Evolutionary conservation across 1,140 invertebrate species (phyloP).

Genomic region (Cryptotermes secundus): DNA sequence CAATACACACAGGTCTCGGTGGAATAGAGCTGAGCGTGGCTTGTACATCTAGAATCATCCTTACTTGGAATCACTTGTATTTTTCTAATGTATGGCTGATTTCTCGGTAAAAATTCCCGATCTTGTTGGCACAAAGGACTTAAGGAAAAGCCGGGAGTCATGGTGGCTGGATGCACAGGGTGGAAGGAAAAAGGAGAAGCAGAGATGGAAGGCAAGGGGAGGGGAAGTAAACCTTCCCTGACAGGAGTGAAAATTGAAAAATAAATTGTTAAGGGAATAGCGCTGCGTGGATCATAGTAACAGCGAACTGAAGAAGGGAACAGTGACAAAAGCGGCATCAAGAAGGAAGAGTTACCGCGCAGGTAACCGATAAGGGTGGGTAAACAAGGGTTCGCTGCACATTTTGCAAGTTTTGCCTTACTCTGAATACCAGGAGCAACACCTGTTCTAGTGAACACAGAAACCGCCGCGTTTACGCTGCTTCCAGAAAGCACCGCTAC

Average conservation of each 20-base stretch:
- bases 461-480: too few species aligned
- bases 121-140: neutral
- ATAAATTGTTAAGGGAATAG: constrained; percentile 12
- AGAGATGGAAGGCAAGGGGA: neutral
- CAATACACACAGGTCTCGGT: too few species aligned
- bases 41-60: neutral
- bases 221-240: neutral
- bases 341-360: neutral
- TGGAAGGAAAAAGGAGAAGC: neutral
- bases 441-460: too few species aligned
- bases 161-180: neutral
- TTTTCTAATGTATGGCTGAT: neutral
- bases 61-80: neutral
- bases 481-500: too few species aligned
- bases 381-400: neutral
- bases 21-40: neutral
- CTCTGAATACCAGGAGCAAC: too few species aligned
- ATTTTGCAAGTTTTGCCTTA: neutral
- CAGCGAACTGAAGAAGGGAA: neutral
- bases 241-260: constrained; percentile 19
- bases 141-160: neutral
- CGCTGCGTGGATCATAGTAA: neutral
- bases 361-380: constrained; percentile 2
- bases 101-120: neutral
- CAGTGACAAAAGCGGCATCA: neutral